Evolutionary conservation across 92 coral and sea anemone species (phyloP), one percentile per base, ranked within the genome.

Genomic region (Zoanthus sansibaricus): DNA sequence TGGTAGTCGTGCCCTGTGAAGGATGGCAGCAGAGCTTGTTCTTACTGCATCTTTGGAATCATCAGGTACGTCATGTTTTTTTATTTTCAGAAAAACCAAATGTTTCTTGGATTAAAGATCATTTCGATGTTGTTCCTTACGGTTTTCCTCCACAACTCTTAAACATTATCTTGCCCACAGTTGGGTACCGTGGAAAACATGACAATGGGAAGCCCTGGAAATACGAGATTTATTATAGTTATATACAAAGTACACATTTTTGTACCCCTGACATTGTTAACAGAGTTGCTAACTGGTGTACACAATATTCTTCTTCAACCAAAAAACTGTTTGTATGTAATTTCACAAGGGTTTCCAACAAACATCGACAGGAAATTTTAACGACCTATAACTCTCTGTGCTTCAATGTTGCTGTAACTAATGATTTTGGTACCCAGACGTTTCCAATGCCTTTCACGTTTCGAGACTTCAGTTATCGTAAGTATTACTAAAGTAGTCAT

Each of bases 251-350:
- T 1, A 64, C 1, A 12, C 73, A 47, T 31, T 9, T 80, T 12
- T 80, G 85, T 20, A 64, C 20, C 17, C 74, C 8, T 9, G 13
- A 25, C 25, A 44, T 44, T 66, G 46, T 47, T 11, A 66, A 47
- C 10, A 64, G 66, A 6, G 74, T 80, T 80, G 85, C 85, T n/a
- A 18, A 14, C 45, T 80, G 85, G 85, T 80, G 85, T 32, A 80
- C 85, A 21, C 46, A 75, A 80, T 46, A 80, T 80, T 80, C 85
- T 6, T 45, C 85, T 20, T 67, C 85, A 7, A 80, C 61, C 1
- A 44, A 66, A 46, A 18, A 16, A 62, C 32, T 66, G 1, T 80
- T 80, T 48, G 45, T 75, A 37, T 80, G 85, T 80, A 6, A 80
- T 17, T 68, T 80, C 21, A 17, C 75, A n/a, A 45, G 42, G 45